phyloP scores from a whole-genome alignment of 2,888 invertebrate species.

The Sarcophaga carnaria region DNA sequence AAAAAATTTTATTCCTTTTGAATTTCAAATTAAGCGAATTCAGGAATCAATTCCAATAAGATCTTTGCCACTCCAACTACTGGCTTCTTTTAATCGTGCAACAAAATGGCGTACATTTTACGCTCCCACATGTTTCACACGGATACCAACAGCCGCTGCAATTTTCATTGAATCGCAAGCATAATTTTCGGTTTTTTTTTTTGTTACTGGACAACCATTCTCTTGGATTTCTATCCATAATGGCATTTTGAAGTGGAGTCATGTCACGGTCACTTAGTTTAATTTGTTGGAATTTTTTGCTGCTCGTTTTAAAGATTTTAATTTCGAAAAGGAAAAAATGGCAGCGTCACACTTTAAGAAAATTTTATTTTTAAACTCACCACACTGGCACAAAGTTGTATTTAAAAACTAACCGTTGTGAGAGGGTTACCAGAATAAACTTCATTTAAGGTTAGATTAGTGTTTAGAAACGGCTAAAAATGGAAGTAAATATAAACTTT shows the following conservation, averaged over 20 bases:
- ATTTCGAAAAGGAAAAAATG: background rate
- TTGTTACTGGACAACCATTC: conserved; percentile 29
- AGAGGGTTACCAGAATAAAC: background rate
- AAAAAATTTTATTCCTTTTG: too few species aligned
- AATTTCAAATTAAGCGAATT: too few species aligned
- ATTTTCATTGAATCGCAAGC: conserved; percentile 61
- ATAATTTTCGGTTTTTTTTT: conserved; percentile 40
- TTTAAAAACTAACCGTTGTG: background rate
- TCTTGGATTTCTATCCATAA: background rate
- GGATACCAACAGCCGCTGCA: conserved; percentile 69
- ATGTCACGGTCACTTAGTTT: conserved; percentile 19
- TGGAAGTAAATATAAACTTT: too few species aligned
- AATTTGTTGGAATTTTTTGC: conserved; percentile 21
- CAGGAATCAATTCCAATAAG: background rate
- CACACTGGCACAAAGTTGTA: background rate
- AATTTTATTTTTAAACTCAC: background rate
- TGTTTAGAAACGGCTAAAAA: background rate
- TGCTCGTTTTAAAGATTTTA: conserved; percentile 15
- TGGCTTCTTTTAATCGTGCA: conserved; percentile 47
- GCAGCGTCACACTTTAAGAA: background rate
- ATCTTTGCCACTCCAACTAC: conserved; percentile 45
- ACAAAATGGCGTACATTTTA: conserved; percentile 68
- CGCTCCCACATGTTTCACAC: conserved; percentile 65
- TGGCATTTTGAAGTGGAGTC: background rate
- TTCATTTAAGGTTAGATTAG: background rate